These are phyloP conservation scores for Apis cerana DNA, from an alignment of 1,140 invertebrate species.

Conservation along the genomic window DNA sequence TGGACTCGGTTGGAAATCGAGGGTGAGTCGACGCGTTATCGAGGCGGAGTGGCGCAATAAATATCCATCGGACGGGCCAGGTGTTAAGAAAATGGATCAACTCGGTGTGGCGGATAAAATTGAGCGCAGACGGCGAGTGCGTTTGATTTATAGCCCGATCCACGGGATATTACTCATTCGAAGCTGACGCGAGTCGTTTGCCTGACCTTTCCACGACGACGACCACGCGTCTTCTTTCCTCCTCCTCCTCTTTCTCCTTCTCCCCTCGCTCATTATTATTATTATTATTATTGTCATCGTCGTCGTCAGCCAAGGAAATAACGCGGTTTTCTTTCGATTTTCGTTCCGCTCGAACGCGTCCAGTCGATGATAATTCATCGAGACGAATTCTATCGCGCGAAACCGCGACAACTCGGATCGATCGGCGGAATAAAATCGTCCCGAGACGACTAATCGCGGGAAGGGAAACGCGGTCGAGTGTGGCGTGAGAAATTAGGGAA, in stretches of 20 bases:
- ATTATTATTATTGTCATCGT: background rate
- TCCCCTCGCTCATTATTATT: background rate
- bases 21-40: constrained; percentile 5
- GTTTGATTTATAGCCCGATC: constrained; percentile 50
- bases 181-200: constrained; percentile 44
- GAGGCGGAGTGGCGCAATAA: constrained; percentile 18
- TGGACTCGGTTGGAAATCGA: constrained; percentile 16
- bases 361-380: constrained; percentile 22
- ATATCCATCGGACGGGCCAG: constrained; percentile 51
- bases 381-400: background rate
- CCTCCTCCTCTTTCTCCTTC: background rate
- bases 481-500: background rate
- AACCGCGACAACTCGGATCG: too few species aligned
- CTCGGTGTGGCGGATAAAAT: constrained; percentile 50
- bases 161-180: constrained; percentile 43
- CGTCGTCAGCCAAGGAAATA: constrained; percentile 10
- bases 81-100: constrained; percentile 53
- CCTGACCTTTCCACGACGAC: constrained; percentile 32
- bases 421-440: too few species aligned
- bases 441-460: background rate
- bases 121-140: constrained; percentile 43
- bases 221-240: background rate
- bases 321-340: constrained; percentile 11
- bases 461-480: too few species aligned
- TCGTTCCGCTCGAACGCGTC: background rate